Base-by-base conservation (phyloP, 2,888 invertebrate species). In the Microplitis manilae region DNA sequence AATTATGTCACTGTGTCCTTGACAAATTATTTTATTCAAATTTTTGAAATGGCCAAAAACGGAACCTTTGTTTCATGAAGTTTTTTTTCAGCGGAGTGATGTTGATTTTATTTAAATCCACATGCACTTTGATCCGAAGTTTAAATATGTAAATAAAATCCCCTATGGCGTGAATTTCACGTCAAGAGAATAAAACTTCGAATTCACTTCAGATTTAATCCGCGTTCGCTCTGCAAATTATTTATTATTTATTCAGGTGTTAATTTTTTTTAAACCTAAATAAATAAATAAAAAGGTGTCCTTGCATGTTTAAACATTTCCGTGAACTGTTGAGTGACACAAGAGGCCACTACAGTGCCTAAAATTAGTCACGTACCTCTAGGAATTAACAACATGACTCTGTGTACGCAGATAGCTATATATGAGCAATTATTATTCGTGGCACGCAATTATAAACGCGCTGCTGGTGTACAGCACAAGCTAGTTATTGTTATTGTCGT, bases 381-480 rank as follows among this genome's bases (percentile, higher is more conserved):
- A 41, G 20, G n/a, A 50, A 70, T 17, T 30, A 65, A 20, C 60
- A 59, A 74, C 60, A 60, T 15, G 39, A 50, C 50, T 50, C 13
- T 50, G 50, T 50, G 8, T 30, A 59, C 9, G 50, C 40, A 62
- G 50, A 13, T 62, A 13, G 41, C 39, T 20, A n/a, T 60, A 59
- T 71, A 80, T 71, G 77, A 83, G 86, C 87, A 88, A 89, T 89
- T 89, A 88, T 50, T 67, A 62, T 88, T 86, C 86, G 86, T 86
- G 85, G 86, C 88, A 87, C 85, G 87, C 88, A 88, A 88, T 88
- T 88, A 88, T 85, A 83, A 84, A 81, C 80, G 81, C 60, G 76
- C 71, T 74, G 75, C 67, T 39, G 68, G n/a, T 38, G n/a, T 59
- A 68, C 65, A 40, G 30, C 30, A 30, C 30, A 30, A 30, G 30